Percentiles rank a stretch among this genome's conserved stretches.
Conservation (phyloP, 2,888 invertebrate species). For the Zhengitettix transpicula region DNA sequence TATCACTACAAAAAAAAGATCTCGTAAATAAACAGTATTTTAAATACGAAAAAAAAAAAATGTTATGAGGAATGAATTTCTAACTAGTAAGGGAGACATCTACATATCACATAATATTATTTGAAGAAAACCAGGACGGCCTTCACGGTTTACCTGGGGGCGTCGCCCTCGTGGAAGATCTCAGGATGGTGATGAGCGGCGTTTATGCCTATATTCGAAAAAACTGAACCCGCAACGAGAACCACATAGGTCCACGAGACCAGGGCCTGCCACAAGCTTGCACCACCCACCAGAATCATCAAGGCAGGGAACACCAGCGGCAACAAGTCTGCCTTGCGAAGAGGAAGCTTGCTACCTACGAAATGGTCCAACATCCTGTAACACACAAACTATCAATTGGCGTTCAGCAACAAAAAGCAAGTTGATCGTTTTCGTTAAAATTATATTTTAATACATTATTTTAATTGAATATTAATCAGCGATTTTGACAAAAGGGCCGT, state of each 20-base stretch:
- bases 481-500: too few relatives aligned
- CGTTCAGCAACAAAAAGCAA: too few relatives aligned
- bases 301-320: conserved; percentile 10
- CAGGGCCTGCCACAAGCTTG: conserved; percentile 22
- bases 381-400: not conserved
- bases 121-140: not conserved
- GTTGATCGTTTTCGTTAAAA: too few relatives aligned
- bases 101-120: too few relatives aligned
- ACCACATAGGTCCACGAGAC: conserved; percentile 38
- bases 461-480: too few relatives aligned
- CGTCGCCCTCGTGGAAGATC: conserved; percentile 64
- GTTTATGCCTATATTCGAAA: conserved; percentile 46
- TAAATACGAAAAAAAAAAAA: too few relatives aligned
- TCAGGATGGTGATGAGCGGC: conserved; percentile 68
- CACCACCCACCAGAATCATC: conserved; percentile 10
- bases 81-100: too few relatives aligned
- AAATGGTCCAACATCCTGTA: not conserved
- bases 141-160: conserved; percentile 33
- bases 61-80: too few relatives aligned
- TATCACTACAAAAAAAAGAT: too few relatives aligned
- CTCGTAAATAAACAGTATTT: too few relatives aligned
- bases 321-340: conserved; percentile 1
- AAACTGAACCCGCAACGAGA: conserved; percentile 38
- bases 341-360: not conserved
- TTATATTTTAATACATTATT: too few relatives aligned